Base-by-base conservation (phyloP, 2,888 invertebrate species). In the Cheilosia impressa region DNA sequence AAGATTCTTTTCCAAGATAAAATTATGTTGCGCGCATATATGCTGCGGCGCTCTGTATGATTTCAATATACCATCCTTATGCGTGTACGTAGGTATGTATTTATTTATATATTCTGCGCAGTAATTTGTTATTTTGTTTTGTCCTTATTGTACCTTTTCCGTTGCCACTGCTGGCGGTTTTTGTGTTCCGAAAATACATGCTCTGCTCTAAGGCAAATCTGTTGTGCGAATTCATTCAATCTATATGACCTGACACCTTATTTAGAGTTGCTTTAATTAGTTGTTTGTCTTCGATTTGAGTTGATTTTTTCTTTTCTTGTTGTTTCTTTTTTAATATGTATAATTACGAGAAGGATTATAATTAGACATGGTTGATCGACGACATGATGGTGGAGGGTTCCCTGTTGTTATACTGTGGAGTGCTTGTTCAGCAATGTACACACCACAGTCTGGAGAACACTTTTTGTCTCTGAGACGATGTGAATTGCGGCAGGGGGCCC, bases 261-360 rank as follows among this genome's bases (percentile, higher is more conserved):
- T 63, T 65, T 34, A 38, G 34, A 65, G 31, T 50, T 50, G 50
- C 47, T 63, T 63, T 47, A 31, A 47, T 63, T 63, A n/a, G 31
- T 63, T 63, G 27, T 31, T 31, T 15, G 9, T 45, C 43, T 47
- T 63, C 47, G 9, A 47, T 19, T 57, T 15, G 7, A 45, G 45
- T 45, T 45, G 6, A 0, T 38, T 38, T 31, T 55, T 13, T 34
- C 31, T 31, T 45, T 17, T 47, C 27, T 9, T 31, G 31, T 31
- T 31, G 31, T 27, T 27, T 7, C 27, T 27, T 27, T 27, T 27
- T 27, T 27, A 27, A 27, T 27, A 27, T 45, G 27, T 62, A 31
- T 17, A 62, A 45, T 17, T 45, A 31, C 1, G 10, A 13, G 4
- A 55, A 41, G 41, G 22, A 58, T 24, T 58, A 38, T 58, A 22